A percentile compares a stretch with the other conserved stretches of the same genome.
phyloP scores from a whole-genome alignment of 2,797 vertebrate species.

The Pipistrellus nathusii region DNA sequence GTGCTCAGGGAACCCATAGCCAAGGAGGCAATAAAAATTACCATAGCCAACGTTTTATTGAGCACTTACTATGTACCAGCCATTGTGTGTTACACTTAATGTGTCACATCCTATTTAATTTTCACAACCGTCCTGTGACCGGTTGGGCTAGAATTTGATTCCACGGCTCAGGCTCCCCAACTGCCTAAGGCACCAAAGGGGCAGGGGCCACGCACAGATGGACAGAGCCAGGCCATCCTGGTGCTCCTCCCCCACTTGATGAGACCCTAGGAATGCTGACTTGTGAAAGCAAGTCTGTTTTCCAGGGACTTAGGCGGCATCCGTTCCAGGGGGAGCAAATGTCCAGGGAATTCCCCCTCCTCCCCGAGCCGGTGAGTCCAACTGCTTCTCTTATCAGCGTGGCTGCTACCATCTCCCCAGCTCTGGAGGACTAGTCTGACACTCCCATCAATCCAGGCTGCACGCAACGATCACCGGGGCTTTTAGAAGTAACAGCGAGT shows the following conservation, averaged over 20 bases:
- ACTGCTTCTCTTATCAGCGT: neutral
- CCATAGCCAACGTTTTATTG: neutral
- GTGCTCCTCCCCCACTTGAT: neutral
- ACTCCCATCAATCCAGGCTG: neutral
- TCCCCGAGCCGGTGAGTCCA: neutral
- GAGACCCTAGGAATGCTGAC: neutral
- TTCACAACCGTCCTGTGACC: neutral
- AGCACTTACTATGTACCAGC: neutral
- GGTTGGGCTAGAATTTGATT: neutral
- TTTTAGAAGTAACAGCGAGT: neutral
- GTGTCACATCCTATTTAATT: neutral
- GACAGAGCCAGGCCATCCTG: neutral
- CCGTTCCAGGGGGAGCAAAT: neutral
- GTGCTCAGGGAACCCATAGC: neutral
- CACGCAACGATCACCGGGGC: neutral
- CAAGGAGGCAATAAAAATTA: neutral
- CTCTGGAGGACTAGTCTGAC: neutral
- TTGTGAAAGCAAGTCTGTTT: neutral
- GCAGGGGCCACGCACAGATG: neutral
- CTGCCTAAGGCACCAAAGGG: neutral
- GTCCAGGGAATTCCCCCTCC: neutral
- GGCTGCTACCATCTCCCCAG: neutral
- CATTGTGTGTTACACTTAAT: neutral
- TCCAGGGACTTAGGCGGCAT: neutral
- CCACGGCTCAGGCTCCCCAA: neutral